These are phyloP conservation scores for Melanotaenia duboulayi DNA, from an alignment of 2,113 vertebrate genomes.

Conservation along the genomic window DNA sequence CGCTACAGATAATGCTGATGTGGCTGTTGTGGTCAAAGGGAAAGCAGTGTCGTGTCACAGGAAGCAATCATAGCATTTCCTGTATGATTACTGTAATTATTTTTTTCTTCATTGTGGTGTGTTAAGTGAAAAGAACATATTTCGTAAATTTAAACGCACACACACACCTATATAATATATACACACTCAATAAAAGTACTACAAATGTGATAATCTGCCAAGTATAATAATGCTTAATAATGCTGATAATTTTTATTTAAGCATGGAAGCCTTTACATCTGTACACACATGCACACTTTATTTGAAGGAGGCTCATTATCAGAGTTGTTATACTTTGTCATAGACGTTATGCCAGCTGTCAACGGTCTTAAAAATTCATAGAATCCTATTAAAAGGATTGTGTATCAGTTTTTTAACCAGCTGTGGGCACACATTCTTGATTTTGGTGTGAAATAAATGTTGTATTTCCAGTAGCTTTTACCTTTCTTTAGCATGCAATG, in stretches of 20 bases:
- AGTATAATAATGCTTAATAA: neutral
- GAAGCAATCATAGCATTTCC: slow-evolving; percentile 14
- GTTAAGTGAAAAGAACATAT: neutral
- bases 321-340: no score
- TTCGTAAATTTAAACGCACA: neutral
- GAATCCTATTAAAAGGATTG: no score
- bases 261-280: no score
- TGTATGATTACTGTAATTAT: slow-evolving; percentile 12
- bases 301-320: no score
- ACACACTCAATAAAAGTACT: neutral
- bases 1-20: slow-evolving; percentile 37
- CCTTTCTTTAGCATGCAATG: no score
- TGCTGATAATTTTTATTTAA: no score
- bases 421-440: neutral
- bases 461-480: neutral
- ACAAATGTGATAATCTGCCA: neutral
- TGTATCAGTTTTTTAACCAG: no score
- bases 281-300: no score
- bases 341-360: no score
- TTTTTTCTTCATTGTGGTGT: neutral
- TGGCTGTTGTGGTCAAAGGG: slow-evolving; percentile 60
- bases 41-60: neutral
- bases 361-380: no score
- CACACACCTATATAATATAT: no score
- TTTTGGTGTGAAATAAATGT: neutral